Percentiles rank a stretch among this genome's conserved stretches.
Conservation (phyloP, 2,797 vertebrate species). For the Neoniphon sammara region DNA sequence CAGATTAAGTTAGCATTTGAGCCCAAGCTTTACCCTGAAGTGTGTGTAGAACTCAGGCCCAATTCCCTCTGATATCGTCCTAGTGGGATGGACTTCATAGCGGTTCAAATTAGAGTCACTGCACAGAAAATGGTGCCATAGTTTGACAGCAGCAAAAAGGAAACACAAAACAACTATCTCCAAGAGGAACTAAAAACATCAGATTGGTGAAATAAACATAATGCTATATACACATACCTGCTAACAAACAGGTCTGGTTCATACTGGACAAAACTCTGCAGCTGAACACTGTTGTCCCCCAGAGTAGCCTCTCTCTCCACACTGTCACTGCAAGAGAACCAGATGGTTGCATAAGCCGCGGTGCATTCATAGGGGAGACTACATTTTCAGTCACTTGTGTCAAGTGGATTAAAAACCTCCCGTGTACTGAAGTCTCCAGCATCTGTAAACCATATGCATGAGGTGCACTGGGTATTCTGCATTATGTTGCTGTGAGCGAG, state of each 20-base stretch:
- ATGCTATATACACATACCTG: slow-evolving; percentile 78
- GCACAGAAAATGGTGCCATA: slow-evolving; percentile 20
- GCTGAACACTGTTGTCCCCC: slow-evolving; percentile 85
- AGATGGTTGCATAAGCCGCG: neutral
- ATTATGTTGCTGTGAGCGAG: neutral
- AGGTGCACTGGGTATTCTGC: neutral
- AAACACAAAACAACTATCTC: neutral
- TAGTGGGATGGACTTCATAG: slow-evolving; percentile 90
- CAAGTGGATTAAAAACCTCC: neutral
- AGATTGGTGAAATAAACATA: too few species aligned
- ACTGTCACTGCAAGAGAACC: slow-evolving; percentile 85
- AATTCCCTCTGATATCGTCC: slow-evolving; percentile 82
- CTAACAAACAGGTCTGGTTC: slow-evolving; percentile 90
- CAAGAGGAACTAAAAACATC: neutral
- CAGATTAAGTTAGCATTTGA: neutral
- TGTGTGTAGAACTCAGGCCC: slow-evolving; percentile 91
- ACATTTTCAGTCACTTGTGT: neutral
- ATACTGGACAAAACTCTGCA: slow-evolving; percentile 86
- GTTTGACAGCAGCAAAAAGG: neutral
- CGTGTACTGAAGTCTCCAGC: neutral
- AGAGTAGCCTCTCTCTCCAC: slow-evolving; percentile 84
- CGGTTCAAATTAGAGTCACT: slow-evolving; percentile 91
- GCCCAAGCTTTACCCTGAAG: slow-evolving; percentile 82
- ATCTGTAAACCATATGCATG: neutral
- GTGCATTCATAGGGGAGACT: neutral